Evolutionary conservation across 2,888 invertebrate species (phyloP), one percentile per base, ranked within the genome.

Genomic region (Nomada hirtipes): DNA sequence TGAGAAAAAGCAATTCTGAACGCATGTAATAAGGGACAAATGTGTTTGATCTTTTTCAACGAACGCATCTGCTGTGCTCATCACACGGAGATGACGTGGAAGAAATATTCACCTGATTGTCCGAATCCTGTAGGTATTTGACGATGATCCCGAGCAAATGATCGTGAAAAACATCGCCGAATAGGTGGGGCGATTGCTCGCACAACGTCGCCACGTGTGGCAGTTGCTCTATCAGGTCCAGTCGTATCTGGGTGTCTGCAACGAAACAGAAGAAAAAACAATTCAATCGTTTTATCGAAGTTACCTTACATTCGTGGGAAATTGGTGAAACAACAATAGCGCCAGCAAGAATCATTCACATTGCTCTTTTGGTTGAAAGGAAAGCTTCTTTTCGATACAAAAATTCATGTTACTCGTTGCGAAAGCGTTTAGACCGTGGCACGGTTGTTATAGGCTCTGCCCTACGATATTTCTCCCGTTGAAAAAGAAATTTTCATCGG

Each of bases 161-260:
- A 72, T 95, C 94, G 57, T 95, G 94, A 57, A 96, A 94, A 55
- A 96, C 94, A 88, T 95, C 93, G 44, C 94, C 94, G 74, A 91
- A 89, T 75, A 95, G 92, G 53, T 93, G 93, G 53, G 94, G 94
- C 79, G 94, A 94, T 89, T 95, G 95, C 85, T 95, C 94, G 83
- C 96, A 96, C 87, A 95, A 95, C 85, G 95, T 94, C 18, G 96
- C 96, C 80, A 97, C 94, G 88, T 96, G 95, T 10, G 96, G 96
- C 71, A 97, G 94, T 89, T 96, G 96, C 89, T 96, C 96, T 92
- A 96, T 95, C 89, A 97, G 91, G 89, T 96, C 96, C 36, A 95
- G 94, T 79, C 96, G 94, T 23, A 96, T 95, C 77, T 94, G 93
- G 36, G 95, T 94, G 90, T 96, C 96, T 96, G 94, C 52, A 95